Conservation (phyloP, 2,113 vertebrate genomes). For the Illadopsis cleaveri region DNA sequence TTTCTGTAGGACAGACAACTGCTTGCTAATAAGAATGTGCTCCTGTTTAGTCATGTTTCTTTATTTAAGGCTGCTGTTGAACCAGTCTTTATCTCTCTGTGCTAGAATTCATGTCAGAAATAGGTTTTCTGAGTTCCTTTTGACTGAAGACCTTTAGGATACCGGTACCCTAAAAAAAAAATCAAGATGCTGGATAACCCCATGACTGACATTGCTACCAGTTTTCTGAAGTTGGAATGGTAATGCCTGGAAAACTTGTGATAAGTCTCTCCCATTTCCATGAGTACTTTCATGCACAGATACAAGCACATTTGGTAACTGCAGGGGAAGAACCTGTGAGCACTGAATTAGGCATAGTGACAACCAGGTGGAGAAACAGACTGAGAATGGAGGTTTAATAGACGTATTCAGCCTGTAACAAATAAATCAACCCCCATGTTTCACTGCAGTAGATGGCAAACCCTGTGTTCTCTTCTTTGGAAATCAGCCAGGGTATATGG, state of each 20-base stretch:
- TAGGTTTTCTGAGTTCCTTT: not conserved
- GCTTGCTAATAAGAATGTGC: slow-evolving; percentile 36
- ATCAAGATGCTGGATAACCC: not conserved
- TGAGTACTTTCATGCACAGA: not conserved
- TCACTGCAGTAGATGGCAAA: not conserved
- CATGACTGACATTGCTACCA: not conserved
- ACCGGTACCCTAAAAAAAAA: not conserved
- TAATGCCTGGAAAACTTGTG: not conserved
- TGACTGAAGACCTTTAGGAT: not conserved
- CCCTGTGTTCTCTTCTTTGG: not conserved
- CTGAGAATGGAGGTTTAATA: not conserved
- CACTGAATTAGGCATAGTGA: not conserved
- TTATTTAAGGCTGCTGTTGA: slow-evolving; percentile 22
- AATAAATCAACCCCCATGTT: fast-evolving
- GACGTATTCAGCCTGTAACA: not conserved
- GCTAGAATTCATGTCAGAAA: slow-evolving; percentile 4
- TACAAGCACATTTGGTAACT: fast-evolving
- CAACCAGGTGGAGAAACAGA: not conserved
- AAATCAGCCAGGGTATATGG: not conserved
- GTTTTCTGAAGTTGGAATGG: not conserved
- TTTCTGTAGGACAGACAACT: slow-evolving; percentile 63
- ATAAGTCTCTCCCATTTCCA: not conserved
- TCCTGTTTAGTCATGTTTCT: slow-evolving; percentile 68
- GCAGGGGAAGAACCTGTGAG: not conserved
- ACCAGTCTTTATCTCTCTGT: not conserved